Evolutionary conservation across 2,888 invertebrate genomes (phyloP).

Genomic region (Aspidiotus rigidus): DNA sequence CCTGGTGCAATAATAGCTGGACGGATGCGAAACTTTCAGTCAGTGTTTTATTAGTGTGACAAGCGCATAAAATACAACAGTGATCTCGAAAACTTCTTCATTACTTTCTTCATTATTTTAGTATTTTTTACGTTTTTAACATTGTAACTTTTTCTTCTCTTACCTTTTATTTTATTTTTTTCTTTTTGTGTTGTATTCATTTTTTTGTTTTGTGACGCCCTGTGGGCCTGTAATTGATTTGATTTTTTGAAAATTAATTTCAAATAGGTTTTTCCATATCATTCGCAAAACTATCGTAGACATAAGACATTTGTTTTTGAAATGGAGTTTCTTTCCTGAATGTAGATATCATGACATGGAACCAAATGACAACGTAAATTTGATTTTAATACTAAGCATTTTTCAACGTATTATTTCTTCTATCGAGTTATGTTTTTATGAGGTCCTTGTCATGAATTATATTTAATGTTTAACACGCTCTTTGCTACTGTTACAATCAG

Average conservation of each 20-base stretch:
- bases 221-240: neutral
- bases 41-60: no score
- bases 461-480: neutral
- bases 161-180: neutral
- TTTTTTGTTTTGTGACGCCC: constrained; percentile 1
- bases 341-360: neutral
- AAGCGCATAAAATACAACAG: constrained; percentile 10
- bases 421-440: neutral
- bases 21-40: no score
- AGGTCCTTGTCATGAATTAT: neutral
- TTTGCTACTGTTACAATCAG: constrained; percentile 7
- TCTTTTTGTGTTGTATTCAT: constrained; percentile 8
- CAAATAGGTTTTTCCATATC: neutral
- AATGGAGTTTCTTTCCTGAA: neutral
- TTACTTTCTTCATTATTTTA: no score
- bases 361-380: constrained; percentile 21
- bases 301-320: constrained; percentile 13
- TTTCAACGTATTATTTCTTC: neutral
- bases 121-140: constrained; percentile 11
- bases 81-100: constrained; percentile 10
- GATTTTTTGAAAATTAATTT: no score
- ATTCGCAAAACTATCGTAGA: neutral
- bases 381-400: constrained; percentile 2
- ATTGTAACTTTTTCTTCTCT: constrained; percentile 1
- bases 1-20: no score